A percentile compares a stretch with the other conserved stretches of the same genome.
Evolutionary conservation across 2,797 vertebrate species (phyloP).

Genomic region (Orestias chungarensis): DNA sequence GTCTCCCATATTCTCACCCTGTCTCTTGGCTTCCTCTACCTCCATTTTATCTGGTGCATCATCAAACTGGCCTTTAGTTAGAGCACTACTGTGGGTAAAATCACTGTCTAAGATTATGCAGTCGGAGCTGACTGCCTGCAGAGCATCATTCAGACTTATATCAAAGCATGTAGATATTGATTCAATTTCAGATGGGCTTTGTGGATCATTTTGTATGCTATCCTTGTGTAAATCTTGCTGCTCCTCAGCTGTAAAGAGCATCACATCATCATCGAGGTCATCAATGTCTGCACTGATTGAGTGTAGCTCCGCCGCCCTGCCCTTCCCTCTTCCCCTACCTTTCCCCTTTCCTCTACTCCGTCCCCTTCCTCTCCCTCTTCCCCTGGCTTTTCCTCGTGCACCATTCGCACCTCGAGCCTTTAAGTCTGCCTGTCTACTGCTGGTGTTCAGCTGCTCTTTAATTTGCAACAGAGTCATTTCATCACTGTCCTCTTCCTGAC

Average conservation of each 20-base stretch:
- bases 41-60: constrained; percentile 61
- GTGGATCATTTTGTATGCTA: constrained; percentile 57
- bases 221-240: constrained; percentile 60
- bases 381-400: constrained; percentile 63
- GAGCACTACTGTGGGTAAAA: constrained; percentile 42
- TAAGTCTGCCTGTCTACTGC: constrained; percentile 20
- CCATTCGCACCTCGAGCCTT: constrained; percentile 56
- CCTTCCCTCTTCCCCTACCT: constrained; percentile 66
- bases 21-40: constrained; percentile 18
- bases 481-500: constrained; percentile 86
- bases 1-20: constrained; percentile 31
- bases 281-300: constrained; percentile 35
- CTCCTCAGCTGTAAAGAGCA: constrained; percentile 49
- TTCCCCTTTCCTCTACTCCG: constrained; percentile 60
- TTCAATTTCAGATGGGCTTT: constrained; percentile 8
- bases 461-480: constrained; percentile 81
- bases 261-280: constrained; percentile 47
- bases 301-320: constrained; percentile 43
- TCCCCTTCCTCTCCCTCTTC: constrained; percentile 64
- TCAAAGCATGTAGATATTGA: constrained; percentile 27
- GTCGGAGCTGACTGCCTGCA: constrained; percentile 43
- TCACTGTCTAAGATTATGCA: constrained; percentile 55
- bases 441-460: constrained; percentile 72
- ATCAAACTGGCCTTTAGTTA: constrained; percentile 58
- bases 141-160: constrained; percentile 31